Evolutionary conservation across 35 echinoderm and acorn worm species (phyloP).

Genomic region (Ophioderma brevispina): DNA sequence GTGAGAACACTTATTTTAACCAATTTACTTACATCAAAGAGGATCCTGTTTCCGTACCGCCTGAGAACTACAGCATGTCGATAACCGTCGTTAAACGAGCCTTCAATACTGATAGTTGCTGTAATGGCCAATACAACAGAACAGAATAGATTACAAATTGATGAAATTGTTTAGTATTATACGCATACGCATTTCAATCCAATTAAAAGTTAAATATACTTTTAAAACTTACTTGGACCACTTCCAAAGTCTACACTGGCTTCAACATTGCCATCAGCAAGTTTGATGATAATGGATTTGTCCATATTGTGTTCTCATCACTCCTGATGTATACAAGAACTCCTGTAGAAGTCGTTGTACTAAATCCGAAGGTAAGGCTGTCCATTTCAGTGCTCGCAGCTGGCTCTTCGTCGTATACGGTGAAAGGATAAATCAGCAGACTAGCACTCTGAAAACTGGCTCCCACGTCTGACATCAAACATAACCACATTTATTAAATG

Average conservation of each 20-base stretch:
- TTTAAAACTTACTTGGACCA: constrained; percentile 34
- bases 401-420: neutral
- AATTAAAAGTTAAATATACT: no score
- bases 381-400: neutral
- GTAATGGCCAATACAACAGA: no score
- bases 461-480: constrained; percentile 33
- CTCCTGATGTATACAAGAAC: constrained; percentile 47
- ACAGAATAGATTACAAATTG: no score
- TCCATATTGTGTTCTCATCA: constrained; percentile 10
- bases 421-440: constrained; percentile 15
- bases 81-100: constrained; percentile 56
- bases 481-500: no score
- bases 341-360: constrained; percentile 35
- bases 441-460: constrained; percentile 34
- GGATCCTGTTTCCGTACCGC: constrained; percentile 43
- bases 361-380: constrained; percentile 55
- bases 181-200: no score
- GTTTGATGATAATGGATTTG: constrained; percentile 34
- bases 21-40: constrained; percentile 74
- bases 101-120: constrained; percentile 36
- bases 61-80: constrained; percentile 51
- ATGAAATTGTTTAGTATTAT: no score
- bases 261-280: constrained; percentile 38
- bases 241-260: constrained; percentile 46
- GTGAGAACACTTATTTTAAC: no score